Evolutionary conservation across 92 coral and sea anemone species (phyloP).

Genomic region (Muricea muricata): DNA sequence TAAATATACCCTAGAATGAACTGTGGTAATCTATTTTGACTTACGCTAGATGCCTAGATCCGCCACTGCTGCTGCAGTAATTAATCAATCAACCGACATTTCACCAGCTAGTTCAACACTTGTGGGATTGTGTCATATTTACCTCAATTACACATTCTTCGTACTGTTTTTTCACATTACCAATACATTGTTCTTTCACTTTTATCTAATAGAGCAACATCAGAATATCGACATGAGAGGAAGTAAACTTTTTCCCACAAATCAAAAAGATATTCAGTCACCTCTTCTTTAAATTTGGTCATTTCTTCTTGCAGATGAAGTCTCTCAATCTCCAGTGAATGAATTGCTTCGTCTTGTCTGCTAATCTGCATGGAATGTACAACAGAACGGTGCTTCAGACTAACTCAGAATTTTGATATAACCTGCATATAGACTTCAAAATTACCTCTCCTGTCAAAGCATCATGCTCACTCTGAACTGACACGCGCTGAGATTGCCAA

Average conservation of each 20-base stretch:
- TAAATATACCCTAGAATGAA: too few relatives aligned
- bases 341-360: slow-evolving; percentile 93
- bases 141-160: slow-evolving; percentile 97
- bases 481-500: slow-evolving; percentile 91
- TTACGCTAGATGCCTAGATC: too few relatives aligned
- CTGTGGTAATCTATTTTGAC: too few relatives aligned
- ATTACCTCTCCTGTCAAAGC: slow-evolving; percentile 89
- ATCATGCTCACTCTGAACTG: slow-evolving; percentile 96
- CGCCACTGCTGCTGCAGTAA: too few relatives aligned
- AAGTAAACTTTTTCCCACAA: not conserved
- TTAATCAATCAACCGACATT: too few relatives aligned
- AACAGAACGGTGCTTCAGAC: not conserved
- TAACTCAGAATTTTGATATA: not conserved
- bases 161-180: slow-evolving; percentile 81
- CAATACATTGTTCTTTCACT: slow-evolving; percentile 85
- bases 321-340: slow-evolving; percentile 88
- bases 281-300: slow-evolving; percentile 86
- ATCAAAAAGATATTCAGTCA: not conserved
- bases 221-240: not conserved
- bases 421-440: not conserved
- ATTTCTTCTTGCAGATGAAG: slow-evolving; percentile 91
- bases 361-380: slow-evolving; percentile 60
- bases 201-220: slow-evolving; percentile 71
- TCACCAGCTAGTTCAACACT: too few relatives aligned
- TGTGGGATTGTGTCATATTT: not conserved